Evolutionary conservation across 2,888 invertebrate genomes (phyloP).

Genomic region (Rotaria sp.): DNA sequence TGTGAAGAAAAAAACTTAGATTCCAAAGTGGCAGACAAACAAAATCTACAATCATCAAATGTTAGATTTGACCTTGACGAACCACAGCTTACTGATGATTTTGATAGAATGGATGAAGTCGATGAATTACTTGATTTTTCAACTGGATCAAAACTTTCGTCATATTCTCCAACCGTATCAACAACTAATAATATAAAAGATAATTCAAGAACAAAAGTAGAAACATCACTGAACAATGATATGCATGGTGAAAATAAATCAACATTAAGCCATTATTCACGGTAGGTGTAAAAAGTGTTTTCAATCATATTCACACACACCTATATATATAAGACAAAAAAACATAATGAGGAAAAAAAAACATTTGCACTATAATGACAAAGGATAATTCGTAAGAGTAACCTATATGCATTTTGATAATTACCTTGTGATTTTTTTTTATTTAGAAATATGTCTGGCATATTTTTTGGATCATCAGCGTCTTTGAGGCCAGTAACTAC

Average conservation of each 20-base stretch:
- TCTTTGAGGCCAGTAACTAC: background rate
- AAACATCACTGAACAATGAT: background rate
- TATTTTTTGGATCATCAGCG: background rate
- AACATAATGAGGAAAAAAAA: no score
- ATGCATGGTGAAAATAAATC: background rate
- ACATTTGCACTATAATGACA: background rate
- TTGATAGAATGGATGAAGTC: background rate
- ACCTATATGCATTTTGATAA: no score
- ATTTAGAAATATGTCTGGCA: background rate
- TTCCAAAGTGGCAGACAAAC: background rate
- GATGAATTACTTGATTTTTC: background rate
- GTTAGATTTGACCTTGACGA: background rate
- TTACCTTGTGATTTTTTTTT: background rate
- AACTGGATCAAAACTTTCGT: background rate
- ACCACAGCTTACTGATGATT: background rate
- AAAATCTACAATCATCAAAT: background rate
- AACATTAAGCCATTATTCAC: background rate
- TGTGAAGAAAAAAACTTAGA: background rate
- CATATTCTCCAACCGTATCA: background rate
- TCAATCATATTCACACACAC: background rate
- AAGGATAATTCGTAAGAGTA: background rate
- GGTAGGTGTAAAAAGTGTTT: background rate
- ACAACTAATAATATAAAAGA: background rate
- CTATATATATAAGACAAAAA: no score
- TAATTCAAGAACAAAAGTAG: background rate